These are phyloP conservation scores for Reticulitermes lucifugus DNA, from an alignment of 2,888 invertebrate species.

Conservation along the genomic window DNA sequence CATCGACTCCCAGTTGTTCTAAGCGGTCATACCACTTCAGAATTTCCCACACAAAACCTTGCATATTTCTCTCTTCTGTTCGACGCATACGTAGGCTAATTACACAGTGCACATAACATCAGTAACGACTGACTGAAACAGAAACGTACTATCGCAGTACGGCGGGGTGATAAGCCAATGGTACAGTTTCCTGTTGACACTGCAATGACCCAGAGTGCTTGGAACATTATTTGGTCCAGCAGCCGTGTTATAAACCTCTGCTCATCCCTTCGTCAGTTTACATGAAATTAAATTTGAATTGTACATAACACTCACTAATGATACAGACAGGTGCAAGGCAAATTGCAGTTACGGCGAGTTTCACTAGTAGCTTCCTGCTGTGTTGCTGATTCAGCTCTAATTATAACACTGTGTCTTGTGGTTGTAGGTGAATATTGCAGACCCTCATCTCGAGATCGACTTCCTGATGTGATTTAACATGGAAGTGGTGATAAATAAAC, in stretches of 20 bases:
- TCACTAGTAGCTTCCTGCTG: too few relatives aligned
- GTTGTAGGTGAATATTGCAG: slow-evolving; percentile 19
- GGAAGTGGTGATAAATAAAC: not conserved
- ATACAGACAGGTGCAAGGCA: not conserved
- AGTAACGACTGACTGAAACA: too few relatives aligned
- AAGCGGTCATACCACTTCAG: too few relatives aligned
- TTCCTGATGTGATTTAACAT: slow-evolving; percentile 17
- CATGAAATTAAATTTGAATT: slow-evolving; percentile 17
- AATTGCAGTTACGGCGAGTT: not conserved
- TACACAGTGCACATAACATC: too few relatives aligned
- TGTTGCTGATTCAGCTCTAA: not conserved
- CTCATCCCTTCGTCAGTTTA: not conserved
- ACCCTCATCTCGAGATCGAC: slow-evolving; percentile 16
- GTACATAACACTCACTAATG: slow-evolving; percentile 21
- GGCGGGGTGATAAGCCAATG: too few relatives aligned
- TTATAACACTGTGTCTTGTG: not conserved
- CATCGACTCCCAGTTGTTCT: too few relatives aligned
- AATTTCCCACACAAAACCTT: too few relatives aligned
- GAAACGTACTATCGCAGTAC: too few relatives aligned
- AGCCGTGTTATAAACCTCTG: not conserved
- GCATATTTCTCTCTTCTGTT: too few relatives aligned
- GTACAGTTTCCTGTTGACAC: not conserved
- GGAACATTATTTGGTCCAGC: not conserved
- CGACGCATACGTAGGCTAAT: too few relatives aligned
- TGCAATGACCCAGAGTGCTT: not conserved